Percentiles rank a stretch among this genome's conserved stretches.
Conservation (phyloP, 2,888 invertebrate species). For the Linyphia triangularis region DNA sequence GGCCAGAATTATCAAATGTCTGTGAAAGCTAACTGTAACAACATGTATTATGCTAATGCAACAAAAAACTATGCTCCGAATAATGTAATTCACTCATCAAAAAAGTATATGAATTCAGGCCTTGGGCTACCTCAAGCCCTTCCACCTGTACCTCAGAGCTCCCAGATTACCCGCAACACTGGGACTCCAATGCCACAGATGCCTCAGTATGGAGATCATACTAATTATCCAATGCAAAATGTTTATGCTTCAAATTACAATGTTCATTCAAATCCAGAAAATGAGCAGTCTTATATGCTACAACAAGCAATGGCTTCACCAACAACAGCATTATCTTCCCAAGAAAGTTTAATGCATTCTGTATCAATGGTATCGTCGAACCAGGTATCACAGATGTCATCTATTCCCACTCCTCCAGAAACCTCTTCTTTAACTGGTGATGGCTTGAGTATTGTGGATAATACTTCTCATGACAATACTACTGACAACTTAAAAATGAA, state of each 20-base stretch:
- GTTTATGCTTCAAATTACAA: slow-evolving; percentile 53
- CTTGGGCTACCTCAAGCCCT: slow-evolving; percentile 53
- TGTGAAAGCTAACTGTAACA: slow-evolving; percentile 38
- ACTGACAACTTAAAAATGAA: slow-evolving; percentile 60
- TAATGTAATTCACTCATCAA: slow-evolving; percentile 36
- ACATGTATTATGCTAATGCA: slow-evolving; percentile 58
- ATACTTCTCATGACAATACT: slow-evolving; percentile 35
- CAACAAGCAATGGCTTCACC: slow-evolving; percentile 45
- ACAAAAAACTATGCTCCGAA: slow-evolving; percentile 39
- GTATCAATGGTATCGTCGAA: slow-evolving; percentile 37
- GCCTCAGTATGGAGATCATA: slow-evolving; percentile 68
- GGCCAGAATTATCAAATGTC: slow-evolving; percentile 57
- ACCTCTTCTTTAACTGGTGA: slow-evolving; percentile 62
- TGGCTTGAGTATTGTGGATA: slow-evolving; percentile 31
- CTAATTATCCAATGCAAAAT: slow-evolving; percentile 59
- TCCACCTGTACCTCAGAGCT: slow-evolving; percentile 57
- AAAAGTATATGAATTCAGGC: slow-evolving; percentile 66
- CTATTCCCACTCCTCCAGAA: slow-evolving; percentile 74
- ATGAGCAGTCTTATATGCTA: slow-evolving; percentile 51
- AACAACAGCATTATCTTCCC: slow-evolving; percentile 25
- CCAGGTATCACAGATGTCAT: slow-evolving; percentile 66
- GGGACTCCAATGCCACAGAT: slow-evolving; percentile 63
- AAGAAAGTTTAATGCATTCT: slow-evolving; percentile 49
- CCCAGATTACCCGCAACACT: slow-evolving; percentile 49
- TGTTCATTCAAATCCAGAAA: slow-evolving; percentile 35